These are phyloP conservation scores for Castor canadensis DNA, from an alignment of 2,113 vertebrate species.

Conservation along the genomic window DNA sequence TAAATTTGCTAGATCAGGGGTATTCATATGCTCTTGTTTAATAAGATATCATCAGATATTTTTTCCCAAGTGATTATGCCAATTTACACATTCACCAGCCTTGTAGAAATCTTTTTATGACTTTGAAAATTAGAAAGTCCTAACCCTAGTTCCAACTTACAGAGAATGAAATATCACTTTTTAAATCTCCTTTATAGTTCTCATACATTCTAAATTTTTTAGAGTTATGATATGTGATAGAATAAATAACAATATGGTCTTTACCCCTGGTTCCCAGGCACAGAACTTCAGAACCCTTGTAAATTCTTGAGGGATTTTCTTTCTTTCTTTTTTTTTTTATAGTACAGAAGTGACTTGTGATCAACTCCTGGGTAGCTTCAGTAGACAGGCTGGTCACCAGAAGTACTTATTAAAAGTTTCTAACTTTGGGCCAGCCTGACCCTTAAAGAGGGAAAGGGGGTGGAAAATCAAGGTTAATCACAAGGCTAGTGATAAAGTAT, in stretches of 20 bases:
- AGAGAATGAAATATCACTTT: not conserved
- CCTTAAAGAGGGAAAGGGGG: not conserved
- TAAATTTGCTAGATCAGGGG: not conserved
- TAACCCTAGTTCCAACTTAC: not conserved
- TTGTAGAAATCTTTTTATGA: not conserved
- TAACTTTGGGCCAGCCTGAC: not conserved
- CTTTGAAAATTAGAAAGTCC: conserved; percentile 16
- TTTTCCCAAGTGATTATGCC: not conserved
- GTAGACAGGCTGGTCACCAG: not conserved
- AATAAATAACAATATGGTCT: not conserved
- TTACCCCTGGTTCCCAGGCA: not conserved
- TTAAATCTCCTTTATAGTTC: not conserved
- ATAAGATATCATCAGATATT: not conserved
- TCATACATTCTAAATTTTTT: not conserved
- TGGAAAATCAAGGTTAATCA: not conserved
- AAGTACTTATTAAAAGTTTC: not conserved
- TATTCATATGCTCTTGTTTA: not conserved
- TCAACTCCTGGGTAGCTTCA: not conserved
- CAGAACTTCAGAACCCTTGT: not conserved
- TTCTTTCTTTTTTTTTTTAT: not conserved
- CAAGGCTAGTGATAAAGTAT: not conserved
- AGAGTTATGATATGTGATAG: not conserved
- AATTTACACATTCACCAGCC: not conserved
- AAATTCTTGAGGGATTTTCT: not conserved
- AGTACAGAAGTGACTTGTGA: not conserved